Base-by-base conservation (phyloP, 2,797 vertebrate genomes). In the Salarias fasciatus region DNA sequence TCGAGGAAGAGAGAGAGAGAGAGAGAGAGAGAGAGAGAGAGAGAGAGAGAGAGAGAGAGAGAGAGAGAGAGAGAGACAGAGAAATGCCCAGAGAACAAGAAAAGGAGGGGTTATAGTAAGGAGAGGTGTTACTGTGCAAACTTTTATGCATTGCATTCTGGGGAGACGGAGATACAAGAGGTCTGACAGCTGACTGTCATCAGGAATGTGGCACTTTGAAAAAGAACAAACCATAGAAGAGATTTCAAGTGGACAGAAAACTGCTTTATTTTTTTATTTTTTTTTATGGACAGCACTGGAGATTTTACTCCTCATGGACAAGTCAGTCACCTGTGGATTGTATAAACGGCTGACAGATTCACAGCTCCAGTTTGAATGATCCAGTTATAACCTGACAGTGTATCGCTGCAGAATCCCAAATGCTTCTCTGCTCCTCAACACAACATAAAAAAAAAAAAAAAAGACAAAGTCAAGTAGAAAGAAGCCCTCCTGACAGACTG, bases 291-390 rank as follows among this genome's bases (percentile, higher is more conserved):
- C 33, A 35, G 6, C 11, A 11, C 3, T 37, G 36, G 8, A 37
- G 36, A 37, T 46, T 51, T n/a, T 33, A 40, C 30, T 8, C 13
- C 9, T 69, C 3, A 1, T 36, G 36, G 42, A 53, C 57, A 35
- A 42, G 15, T 47, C 18, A 61, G 6, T 60, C 44, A 53, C 53
- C 30, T 63, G 53, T 48, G 38, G 42, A 38, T 41, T 55, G 45
- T 44, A 41, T 15, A 42, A 80, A 11, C 29, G 8, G 37, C 56
- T 42, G 64, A 60, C 64, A 52, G 36, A 42, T 42, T 65, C 28
- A 43, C 14, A 54, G 45, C 42, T 62, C 29, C 11, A 35, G 63
- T 33, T 70, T 29, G 36, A 76, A 69, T 35, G 33, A 63, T 63
- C 42, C 35, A 43, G 11, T 46, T 53, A 28, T n/a, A 33, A 24